Percentiles rank a stretch among this genome's conserved stretches.
These are phyloP conservation scores for Battus philenor DNA, from an alignment of 1,140 invertebrate genomes.

Conservation along the genomic window DNA sequence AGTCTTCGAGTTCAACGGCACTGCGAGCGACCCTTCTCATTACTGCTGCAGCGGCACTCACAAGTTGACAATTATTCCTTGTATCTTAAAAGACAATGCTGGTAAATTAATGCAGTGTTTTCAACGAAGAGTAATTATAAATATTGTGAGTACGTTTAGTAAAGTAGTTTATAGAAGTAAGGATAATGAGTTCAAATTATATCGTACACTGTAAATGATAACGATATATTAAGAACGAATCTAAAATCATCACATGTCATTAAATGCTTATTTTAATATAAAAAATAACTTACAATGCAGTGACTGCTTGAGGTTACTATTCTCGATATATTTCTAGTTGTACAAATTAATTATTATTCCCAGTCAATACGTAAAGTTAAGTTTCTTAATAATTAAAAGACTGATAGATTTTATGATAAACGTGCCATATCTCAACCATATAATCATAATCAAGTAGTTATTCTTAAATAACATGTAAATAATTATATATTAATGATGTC, in stretches of 20 bases:
- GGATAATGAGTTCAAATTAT: no score
- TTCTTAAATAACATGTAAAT: conserved; percentile 6
- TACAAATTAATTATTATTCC: conserved; percentile 16
- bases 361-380: conserved; percentile 39
- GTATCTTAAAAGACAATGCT: no score
- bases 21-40: conserved; percentile 24
- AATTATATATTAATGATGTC: not conserved
- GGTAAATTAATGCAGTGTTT: no score
- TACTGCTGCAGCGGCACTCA: conserved; percentile 19
- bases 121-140: no score
- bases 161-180: no score
- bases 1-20: conserved; percentile 45
- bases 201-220: no score
- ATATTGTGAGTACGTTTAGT: no score
- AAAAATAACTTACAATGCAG: no score
- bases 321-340: not conserved
- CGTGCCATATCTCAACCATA: conserved; percentile 53
- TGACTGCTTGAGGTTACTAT: no score
- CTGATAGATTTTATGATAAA: conserved; percentile 62
- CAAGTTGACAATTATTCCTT: conserved; percentile 47
- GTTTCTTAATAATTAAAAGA: conserved; percentile 39
- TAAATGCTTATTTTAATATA: no score
- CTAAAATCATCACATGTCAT: no score
- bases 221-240: no score
- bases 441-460: conserved; percentile 20